Base-by-base conservation (phyloP, 2,888 invertebrate species). In the Pammene aurita region DNA sequence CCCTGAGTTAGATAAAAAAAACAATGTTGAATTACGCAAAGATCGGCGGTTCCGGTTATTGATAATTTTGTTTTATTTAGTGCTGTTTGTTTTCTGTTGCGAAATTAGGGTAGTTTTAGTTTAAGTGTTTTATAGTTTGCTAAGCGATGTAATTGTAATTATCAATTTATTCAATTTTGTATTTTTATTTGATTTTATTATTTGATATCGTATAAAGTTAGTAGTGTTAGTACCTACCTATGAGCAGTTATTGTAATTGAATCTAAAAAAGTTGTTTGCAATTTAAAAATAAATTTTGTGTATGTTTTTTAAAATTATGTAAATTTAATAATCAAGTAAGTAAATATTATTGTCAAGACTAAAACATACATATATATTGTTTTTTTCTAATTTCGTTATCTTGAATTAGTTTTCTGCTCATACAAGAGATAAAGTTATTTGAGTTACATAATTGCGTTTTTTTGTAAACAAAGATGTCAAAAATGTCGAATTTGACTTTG, bases 1-100 rank as follows among this genome's bases (percentile, higher is more conserved):
- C 92, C 89, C 91, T 88, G 86, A 86, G 87, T 89, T 91, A 90
- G 91, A 90, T 91, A 88, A 91, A 91, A 26, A 90, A 86, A 88
- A 80, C 86, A 84, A 85, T 86, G 86, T 87, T 91, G 90, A 90
- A 84, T 90, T 91, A 91, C 91, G 91, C 90, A 90, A 90, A 89
- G 77, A 80, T 72, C 74, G 77, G 77, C 77, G 78, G 63, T 70
- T 70, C 72, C 72, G 72, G 64, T 67, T 67, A 56, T 55, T 65
- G 65, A 65, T 61, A 65, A 69, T 69, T 65, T 50, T 50, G 61
- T 50, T 63, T 63, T 26, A 63, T n/a, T 42, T 26, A 63, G 26
- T 42, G 48, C 26, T 50, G 48, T 50, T 61, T 50, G 61, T 62
- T 62, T 55, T 52, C 41, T 16, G 63, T 44, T 64, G 55, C 54